Conservation (phyloP, 2,888 invertebrate species). For the Proisotoma minuta region DNA sequence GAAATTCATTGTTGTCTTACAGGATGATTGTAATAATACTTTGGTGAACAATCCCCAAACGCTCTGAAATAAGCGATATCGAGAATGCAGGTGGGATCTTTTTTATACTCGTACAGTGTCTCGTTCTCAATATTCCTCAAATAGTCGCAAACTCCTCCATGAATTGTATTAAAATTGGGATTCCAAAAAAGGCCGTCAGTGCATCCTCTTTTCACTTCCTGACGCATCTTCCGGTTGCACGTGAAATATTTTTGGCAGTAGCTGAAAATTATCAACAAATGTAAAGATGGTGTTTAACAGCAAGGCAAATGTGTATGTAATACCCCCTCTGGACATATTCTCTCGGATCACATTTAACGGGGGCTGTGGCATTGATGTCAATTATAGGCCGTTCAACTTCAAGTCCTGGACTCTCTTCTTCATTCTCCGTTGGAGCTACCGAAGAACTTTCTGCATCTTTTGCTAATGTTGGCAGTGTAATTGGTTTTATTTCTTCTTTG, state of each 20-base stretch:
- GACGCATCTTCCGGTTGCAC: not conserved
- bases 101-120: slow-evolving; percentile 1
- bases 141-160: slow-evolving; percentile 3
- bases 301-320: not conserved
- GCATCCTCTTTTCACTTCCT: not conserved
- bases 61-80: not conserved
- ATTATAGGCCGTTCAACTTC: not conserved
- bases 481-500: too few species aligned
- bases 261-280: not conserved
- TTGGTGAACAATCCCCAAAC: not conserved
- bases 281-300: not conserved
- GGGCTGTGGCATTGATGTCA: not conserved
- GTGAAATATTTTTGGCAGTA: slow-evolving; percentile 1
- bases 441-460: too few species aligned
- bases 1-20: too few species aligned
- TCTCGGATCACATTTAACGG: not conserved
- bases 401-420: too few species aligned
- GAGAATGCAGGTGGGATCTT: not conserved
- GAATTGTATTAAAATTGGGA: not conserved
- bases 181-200: slow-evolving; percentile 5
- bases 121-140: slow-evolving; percentile 6
- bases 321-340: not conserved
- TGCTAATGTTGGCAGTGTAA: not conserved
- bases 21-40: not conserved
- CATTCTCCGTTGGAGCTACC: too few species aligned